Evolutionary conservation across 2,888 invertebrate species (phyloP).

Genomic region (Callyntrura sp.): DNA sequence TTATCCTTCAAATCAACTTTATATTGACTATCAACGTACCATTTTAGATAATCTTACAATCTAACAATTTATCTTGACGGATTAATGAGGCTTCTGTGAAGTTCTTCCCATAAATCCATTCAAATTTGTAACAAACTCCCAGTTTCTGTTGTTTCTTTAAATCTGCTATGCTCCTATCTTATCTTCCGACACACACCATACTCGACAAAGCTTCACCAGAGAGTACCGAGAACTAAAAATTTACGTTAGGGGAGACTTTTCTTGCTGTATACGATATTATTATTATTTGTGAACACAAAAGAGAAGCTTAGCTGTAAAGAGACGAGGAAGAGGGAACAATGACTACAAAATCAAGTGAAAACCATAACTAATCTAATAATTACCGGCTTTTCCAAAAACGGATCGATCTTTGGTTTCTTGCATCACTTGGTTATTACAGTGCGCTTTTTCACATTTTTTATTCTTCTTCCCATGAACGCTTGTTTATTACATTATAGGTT

Average conservation of each 20-base stretch:
- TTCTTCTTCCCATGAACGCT: neutral
- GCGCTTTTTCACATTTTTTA: neutral
- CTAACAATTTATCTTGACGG: conserved; percentile 59
- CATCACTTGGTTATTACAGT: conserved; percentile 19
- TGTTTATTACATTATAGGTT: neutral
- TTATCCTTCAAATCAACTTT: neutral
- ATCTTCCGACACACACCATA: neutral
- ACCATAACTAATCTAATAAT: conserved; percentile 75
- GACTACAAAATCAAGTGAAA: conserved; percentile 62
- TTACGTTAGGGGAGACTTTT: neutral
- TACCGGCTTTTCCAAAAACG: conserved; percentile 63
- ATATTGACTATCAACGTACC: conserved; percentile 12
- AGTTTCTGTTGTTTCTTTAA: neutral
- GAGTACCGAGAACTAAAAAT: no score
- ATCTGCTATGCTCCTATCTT: neutral
- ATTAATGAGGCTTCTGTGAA: conserved; percentile 40
- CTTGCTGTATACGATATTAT: neutral
- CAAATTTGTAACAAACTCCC: conserved; percentile 47
- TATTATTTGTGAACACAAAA: neutral
- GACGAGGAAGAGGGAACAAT: conserved; percentile 15
- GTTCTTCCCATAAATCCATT: conserved; percentile 66
- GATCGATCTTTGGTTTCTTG: conserved; percentile 58
- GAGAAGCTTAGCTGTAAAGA: neutral
- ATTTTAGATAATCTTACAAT: conserved; percentile 29
- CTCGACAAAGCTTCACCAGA: neutral